Percentiles rank a stretch among this genome's conserved stretches.
Evolutionary conservation across 2,888 invertebrate genomes (phyloP).

Genomic region (Orchestes rusci): DNA sequence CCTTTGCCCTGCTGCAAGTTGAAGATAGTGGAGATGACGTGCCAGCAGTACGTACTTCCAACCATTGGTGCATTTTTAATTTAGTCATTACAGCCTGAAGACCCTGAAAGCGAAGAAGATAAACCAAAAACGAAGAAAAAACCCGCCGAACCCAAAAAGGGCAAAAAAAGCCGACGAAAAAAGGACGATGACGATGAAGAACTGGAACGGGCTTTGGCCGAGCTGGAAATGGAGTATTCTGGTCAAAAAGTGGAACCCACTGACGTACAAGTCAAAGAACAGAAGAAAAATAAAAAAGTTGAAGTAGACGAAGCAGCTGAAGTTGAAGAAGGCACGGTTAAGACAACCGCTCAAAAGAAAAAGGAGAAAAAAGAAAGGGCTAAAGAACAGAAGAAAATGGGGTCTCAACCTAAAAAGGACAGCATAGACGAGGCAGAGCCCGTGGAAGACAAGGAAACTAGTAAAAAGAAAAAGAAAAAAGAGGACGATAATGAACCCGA

Average conservation of each 20-base stretch:
- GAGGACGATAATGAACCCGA: conserved; percentile 41
- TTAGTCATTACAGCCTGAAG: conserved; percentile 10
- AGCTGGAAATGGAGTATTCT: conserved; percentile 73
- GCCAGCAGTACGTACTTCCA: too few relatives aligned
- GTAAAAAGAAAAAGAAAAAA: conserved; percentile 29
- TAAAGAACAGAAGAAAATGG: conserved; percentile 55
- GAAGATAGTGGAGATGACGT: conserved; percentile 52
- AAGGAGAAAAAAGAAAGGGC: conserved; percentile 83
- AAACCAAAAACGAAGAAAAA: conserved; percentile 41
- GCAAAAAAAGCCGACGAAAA: conserved; percentile 64
- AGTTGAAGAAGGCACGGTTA: conserved; percentile 48
- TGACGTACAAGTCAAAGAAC: conserved; percentile 25
- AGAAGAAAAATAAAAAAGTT: conserved; percentile 31
- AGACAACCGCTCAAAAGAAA: conserved; percentile 81
- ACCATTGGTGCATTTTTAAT: too few relatives aligned
- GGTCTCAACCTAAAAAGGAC: conserved; percentile 18
- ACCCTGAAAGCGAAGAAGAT: conserved; percentile 36
- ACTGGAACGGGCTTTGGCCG: conserved; percentile 75
- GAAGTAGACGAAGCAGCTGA: conserved; percentile 12
- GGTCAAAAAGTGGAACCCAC: conserved; percentile 34
- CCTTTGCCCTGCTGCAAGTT: conserved; percentile 60
- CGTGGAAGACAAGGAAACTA: conserved; percentile 41
- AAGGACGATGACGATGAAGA: conserved; percentile 77
- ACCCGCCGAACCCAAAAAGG: conserved; percentile 53
- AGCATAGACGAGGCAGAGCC: conserved; percentile 18